Base-by-base conservation (phyloP, 2,888 invertebrate genomes). In the Chymomyza amoena region DNA sequence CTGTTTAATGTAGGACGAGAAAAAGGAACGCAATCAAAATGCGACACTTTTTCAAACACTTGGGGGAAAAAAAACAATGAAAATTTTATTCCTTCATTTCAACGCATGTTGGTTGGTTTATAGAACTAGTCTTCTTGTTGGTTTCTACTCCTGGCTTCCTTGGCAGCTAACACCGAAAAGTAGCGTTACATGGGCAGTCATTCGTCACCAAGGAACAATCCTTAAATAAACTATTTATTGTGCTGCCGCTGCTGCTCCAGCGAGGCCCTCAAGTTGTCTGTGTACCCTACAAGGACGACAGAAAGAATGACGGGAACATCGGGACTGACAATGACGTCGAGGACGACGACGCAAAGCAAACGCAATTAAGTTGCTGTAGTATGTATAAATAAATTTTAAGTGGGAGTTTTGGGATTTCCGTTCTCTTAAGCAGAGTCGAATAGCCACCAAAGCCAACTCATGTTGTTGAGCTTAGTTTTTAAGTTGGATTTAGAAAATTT, bases 41-140 rank as follows among this genome's bases (percentile, higher is more conserved):
- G 75, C 80, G 87, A 88, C 83, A 82, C 80, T 84, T 88, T 84
- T 77, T 82, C 78, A 81, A 87, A 73, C 83, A 85, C 85, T 80
- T 75, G 74, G 72, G 74, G 79, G 64, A 69, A 36, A 72, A 25
- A 76, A 77, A 76, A 87, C 80, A 84, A 85, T 88, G 83, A 87
- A 84, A 87, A 66, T 84, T 86, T 87, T 69, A 84, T 87, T 88
- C 77, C 73, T 85, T 77, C 86, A 80, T 83, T 87, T 85, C 69
- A 64, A 78, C 81, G 80, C 80, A 73, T 72, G 63, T 68, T 64
- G 61, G 36, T 20, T 50, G 52, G 51, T 67, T 10, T 51, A 60
- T 57, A 20, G 54, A 36, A 51, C 36, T 45, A 13, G 13, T 50
- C 32, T 57, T 50, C 52, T 32, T 64, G 15, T 61, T 9, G 10